Evolutionary conservation across 2,888 invertebrate species (phyloP).

Genomic region (Himalopsyche kuldschensis): DNA sequence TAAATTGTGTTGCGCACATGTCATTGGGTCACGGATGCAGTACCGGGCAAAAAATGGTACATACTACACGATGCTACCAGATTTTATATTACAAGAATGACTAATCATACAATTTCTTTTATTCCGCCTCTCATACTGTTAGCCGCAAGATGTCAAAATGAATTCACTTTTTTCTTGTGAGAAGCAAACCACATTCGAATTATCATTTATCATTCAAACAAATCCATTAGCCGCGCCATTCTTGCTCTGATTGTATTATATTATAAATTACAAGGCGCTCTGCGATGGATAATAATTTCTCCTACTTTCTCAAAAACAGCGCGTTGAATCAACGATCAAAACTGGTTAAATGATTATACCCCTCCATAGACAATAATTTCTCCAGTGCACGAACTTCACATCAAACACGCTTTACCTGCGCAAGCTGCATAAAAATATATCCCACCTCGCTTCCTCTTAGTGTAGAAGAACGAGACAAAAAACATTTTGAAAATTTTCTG

Average conservation of each 20-base stretch:
- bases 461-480: not conserved
- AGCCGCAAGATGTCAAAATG: not conserved
- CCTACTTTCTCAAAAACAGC: not conserved
- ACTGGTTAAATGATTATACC: not conserved
- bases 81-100: not conserved
- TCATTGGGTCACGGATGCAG: too few relatives aligned
- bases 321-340: not conserved
- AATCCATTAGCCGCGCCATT: not conserved
- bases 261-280: too few relatives aligned
- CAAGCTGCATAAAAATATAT: not conserved
- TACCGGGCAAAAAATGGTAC: too few relatives aligned
- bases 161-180: not conserved
- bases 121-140: not conserved
- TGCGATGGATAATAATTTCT: not conserved
- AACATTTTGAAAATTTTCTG: not conserved
- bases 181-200: not conserved
- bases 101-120: not conserved
- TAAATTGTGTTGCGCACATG: too few relatives aligned
- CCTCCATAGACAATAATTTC: not conserved
- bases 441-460: not conserved
- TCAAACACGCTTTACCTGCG: not conserved
- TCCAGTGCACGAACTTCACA: not conserved
- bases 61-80: too few relatives aligned
- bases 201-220: not conserved
- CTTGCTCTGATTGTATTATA: not conserved